phyloP scores from a whole-genome alignment of 2,888 invertebrate genomes.

The Diachrysia chrysitis region DNA sequence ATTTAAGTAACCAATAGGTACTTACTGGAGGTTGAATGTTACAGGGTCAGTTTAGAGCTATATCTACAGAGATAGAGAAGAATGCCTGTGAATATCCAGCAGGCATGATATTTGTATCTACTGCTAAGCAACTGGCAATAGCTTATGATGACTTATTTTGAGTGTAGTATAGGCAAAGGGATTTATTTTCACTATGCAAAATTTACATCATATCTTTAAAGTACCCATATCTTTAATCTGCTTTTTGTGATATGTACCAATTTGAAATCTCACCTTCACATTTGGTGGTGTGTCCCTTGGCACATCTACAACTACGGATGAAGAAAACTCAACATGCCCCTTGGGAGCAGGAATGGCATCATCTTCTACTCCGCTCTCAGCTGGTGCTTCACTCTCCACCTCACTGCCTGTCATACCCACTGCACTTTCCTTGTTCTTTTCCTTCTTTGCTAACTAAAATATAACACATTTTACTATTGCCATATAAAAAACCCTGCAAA shows the following conservation, averaged over 20 bases:
- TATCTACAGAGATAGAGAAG: not conserved
- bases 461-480: conserved; percentile 4
- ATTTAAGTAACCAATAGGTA: not conserved
- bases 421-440: conserved; percentile 81
- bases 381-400: conserved; percentile 82
- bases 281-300: conserved; percentile 86
- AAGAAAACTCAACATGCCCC: conserved; percentile 91
- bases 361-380: conserved; percentile 84
- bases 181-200: not conserved
- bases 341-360: conserved; percentile 73
- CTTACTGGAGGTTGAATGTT: not conserved
- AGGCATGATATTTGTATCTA: not conserved
- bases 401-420: conserved; percentile 80
- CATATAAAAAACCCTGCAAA: too few species aligned
- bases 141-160: not conserved
- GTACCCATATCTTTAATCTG: too few species aligned
- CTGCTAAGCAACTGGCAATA: not conserved
- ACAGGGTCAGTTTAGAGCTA: not conserved
- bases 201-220: not conserved
- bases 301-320: conserved; percentile 91
- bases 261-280: conserved; percentile 77
- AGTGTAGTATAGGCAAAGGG: not conserved
- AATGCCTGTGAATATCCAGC: not conserved
- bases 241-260: not conserved
- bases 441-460: conserved; percentile 83